Conservation (phyloP, 2,113 vertebrate genomes). For the Solea solea region DNA sequence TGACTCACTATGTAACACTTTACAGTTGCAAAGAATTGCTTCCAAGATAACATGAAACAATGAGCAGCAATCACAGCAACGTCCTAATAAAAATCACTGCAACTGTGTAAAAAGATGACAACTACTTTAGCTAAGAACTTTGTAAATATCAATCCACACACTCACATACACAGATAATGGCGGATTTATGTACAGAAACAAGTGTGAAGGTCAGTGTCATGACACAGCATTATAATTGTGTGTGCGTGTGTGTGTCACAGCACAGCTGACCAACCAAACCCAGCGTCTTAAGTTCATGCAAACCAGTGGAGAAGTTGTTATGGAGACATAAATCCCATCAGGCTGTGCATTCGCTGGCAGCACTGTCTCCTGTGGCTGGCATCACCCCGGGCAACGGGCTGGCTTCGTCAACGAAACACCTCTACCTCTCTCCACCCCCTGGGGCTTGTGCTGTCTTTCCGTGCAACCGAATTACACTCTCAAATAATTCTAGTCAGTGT, state of each 20-base stretch:
- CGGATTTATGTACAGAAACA: neutral
- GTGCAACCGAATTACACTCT: conserved; percentile 70
- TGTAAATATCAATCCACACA: neutral
- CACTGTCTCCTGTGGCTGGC: conserved; percentile 70
- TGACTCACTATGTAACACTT: conserved; percentile 58
- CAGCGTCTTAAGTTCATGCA: conserved; percentile 65
- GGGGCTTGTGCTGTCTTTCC: conserved; percentile 57
- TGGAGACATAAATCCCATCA: conserved; percentile 79
- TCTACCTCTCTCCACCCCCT: conserved; percentile 65
- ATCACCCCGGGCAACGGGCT: conserved; percentile 76
- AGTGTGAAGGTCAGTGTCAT: conserved; percentile 16
- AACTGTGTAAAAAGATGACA: neutral
- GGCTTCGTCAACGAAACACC: conserved; percentile 70
- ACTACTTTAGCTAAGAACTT: neutral
- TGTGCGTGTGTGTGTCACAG: conserved; percentile 30
- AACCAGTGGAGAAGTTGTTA: conserved; percentile 78
- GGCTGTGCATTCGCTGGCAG: conserved; percentile 62
- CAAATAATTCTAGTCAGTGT: conserved; percentile 59
- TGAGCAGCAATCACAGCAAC: conserved; percentile 17
- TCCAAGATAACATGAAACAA: conserved; percentile 21
- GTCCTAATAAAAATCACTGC: conserved; percentile 24
- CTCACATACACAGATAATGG: neutral
- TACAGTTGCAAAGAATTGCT: conserved; percentile 36
- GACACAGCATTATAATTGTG: conserved; percentile 31
- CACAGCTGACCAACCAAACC: conserved; percentile 29